Percentiles rank a stretch among this genome's conserved stretches.
Conservation (phyloP, 2,888 invertebrate genomes). For the Agapostemon virescens region DNA sequence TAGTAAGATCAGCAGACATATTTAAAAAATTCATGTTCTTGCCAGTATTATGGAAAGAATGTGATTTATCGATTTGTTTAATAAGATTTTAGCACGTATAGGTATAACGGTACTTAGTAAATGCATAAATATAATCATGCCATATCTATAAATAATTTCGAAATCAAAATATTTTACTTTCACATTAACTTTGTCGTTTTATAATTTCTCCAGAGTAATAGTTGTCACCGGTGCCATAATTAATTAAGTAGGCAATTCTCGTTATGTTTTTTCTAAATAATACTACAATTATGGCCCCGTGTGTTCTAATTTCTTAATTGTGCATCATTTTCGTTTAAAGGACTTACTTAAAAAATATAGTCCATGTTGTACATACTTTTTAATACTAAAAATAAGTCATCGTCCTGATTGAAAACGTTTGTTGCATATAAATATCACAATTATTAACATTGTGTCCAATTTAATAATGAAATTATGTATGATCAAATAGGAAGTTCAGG, state of each 20-base stretch:
- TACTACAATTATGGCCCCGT: neutral
- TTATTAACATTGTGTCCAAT: conserved; percentile 4
- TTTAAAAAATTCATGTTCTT: conserved; percentile 19
- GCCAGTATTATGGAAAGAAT: conserved; percentile 21
- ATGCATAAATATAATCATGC: conserved; percentile 15
- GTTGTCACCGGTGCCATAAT: conserved; percentile 34
- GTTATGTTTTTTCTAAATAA: neutral
- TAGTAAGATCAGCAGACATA: neutral
- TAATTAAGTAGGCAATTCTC: conserved; percentile 9
- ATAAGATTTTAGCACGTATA: conserved; percentile 15
- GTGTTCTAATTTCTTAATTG: neutral
- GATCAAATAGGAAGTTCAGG: conserved; percentile 36
- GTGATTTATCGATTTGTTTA: conserved; percentile 23
- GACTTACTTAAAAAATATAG: neutral
- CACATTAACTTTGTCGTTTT: conserved; percentile 4
- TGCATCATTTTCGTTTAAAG: neutral
- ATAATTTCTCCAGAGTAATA: conserved; percentile 7
- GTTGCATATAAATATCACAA: neutral
- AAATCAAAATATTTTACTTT: conserved; percentile 10
- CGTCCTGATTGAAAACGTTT: conserved; percentile 1
- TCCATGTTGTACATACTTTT: conserved; percentile 29
- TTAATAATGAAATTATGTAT: neutral
- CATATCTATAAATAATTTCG: conserved; percentile 22
- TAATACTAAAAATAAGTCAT: conserved; percentile 25
- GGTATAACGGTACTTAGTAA: neutral